Conservation (phyloP, 2,113 vertebrate species). For the Abramis brama region DNA sequence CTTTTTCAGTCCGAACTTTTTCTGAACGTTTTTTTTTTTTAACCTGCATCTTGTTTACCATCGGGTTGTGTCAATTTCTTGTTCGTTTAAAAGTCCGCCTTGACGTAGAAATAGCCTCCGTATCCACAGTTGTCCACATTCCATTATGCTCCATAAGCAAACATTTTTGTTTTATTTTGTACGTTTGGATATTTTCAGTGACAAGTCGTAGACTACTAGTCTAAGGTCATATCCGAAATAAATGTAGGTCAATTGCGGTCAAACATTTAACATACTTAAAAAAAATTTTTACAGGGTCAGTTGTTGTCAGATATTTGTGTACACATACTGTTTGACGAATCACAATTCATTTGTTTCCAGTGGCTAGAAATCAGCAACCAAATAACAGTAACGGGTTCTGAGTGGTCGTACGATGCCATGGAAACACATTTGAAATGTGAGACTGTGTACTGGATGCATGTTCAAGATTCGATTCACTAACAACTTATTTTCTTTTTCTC, state of each 20-base stretch:
- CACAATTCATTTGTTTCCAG: constrained; percentile 19
- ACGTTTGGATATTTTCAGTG: not conserved
- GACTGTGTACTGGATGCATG: not conserved
- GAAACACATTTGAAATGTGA: constrained; percentile 32
- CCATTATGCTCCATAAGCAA: not conserved
- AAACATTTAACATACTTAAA: not conserved
- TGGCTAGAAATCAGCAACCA: not conserved
- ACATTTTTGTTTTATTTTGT: not conserved
- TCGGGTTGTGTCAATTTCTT: not conserved
- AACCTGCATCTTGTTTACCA: not conserved
- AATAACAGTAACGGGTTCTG: not conserved
- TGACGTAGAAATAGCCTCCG: constrained; percentile 2
- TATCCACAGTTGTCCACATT: not conserved
- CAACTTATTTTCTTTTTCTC: constrained; percentile 19
- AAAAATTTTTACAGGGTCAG: not conserved
- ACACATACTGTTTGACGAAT: not conserved
- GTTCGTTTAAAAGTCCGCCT: not conserved
- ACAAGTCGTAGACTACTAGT: not conserved
- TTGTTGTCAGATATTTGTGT: constrained; percentile 7
- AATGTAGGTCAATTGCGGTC: not conserved
- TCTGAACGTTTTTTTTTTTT: constrained; percentile 12
- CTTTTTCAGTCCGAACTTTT: constrained; percentile 20
- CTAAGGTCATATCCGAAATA: not conserved
- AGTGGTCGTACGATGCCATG: not conserved
- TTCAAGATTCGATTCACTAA: constrained; percentile 10